Evolutionary conservation across 2,888 invertebrate species (phyloP), one percentile per base, ranked within the genome.

Genomic region (Crematogaster levior): DNA sequence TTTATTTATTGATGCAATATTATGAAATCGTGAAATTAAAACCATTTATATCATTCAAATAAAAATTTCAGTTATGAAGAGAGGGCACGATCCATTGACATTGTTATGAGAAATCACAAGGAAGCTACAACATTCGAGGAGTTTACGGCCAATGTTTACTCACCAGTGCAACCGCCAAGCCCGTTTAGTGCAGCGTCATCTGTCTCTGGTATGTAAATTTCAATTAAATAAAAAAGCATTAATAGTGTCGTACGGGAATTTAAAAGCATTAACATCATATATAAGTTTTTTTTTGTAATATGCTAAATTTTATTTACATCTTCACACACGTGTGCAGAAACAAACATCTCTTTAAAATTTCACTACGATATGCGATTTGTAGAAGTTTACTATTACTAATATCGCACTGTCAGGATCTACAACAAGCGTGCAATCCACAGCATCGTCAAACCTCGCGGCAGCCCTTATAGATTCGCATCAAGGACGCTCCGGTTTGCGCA

Each of bases 51-150:
- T 56, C 24, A 60, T 24, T 37, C 12, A 30, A 79, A 56, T 68
- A 21, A 43, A 34, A 79, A 79, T 93, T 93, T 77, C 94, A 99
- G 98, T 93, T 98, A 98, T 95, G 97, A 98, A 94, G 99, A 99
- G 95, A 96, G 99, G 89, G 97, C 97, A 89, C 96, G 98, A 88
- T 97, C 97, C 40, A 95, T 99, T 86, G 97, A 97, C 92, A 97
- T 97, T 73, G 97, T 99, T 40, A 97, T 98, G 81, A 96, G 96
- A 84, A 97, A 97, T 90, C 98, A 99, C 95, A 97, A 98, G 93
- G 97, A 97, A 93, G 96, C 97, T 83, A 97, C 97, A 86, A 98
- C 98, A 75, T 99, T 98, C 95, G 99, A 99, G 95, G 97, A 97
- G 88, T 99, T 98, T 94, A 96, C 97, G 81, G 96, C 97, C 18